A percentile compares a stretch with the other conserved stretches of the same genome.
phyloP scores from a whole-genome alignment of 2,888 invertebrate species.

The Cheilosia vernalis region DNA sequence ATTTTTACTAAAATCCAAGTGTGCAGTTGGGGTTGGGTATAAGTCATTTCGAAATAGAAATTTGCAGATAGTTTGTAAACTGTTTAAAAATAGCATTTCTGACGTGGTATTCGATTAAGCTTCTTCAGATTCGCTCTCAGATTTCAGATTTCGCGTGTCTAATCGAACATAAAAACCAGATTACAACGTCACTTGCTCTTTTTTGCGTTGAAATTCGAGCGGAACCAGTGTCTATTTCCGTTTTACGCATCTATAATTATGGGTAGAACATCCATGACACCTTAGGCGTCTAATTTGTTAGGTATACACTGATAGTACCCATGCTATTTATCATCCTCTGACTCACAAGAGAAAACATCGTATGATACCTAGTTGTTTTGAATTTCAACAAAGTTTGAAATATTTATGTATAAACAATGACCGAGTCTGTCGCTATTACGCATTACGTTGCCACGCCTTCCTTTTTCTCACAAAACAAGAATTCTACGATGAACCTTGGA shows the following conservation, averaged over 20 bases:
- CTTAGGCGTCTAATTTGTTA: no score
- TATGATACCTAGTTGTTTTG: constrained; percentile 44
- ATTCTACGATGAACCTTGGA: constrained; percentile 6
- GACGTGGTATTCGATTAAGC: no score
- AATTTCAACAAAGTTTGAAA: neutral
- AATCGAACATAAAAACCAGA: no score
- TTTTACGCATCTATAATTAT: no score
- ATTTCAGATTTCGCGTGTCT: no score
- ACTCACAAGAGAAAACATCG: constrained; percentile 43
- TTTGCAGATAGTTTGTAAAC: neutral
- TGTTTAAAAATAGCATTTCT: constrained; percentile 6
- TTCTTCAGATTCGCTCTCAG: no score
- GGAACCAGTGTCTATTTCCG: no score
- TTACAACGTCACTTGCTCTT: no score
- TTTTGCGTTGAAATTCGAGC: no score
- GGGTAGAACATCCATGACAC: no score
- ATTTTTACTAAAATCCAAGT: constrained; percentile 22
- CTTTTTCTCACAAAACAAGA: constrained; percentile 16
- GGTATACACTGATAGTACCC: no score
- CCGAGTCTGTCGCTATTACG: constrained; percentile 16
- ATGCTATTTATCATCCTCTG: constrained; percentile 22
- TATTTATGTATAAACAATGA: constrained; percentile 1
- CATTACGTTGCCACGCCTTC: constrained; percentile 41
- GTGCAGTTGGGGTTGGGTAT: neutral
- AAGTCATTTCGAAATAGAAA: constrained; percentile 21